Base-by-base conservation (phyloP, 1,140 invertebrate species). In the Phthorimaea operculella region DNA sequence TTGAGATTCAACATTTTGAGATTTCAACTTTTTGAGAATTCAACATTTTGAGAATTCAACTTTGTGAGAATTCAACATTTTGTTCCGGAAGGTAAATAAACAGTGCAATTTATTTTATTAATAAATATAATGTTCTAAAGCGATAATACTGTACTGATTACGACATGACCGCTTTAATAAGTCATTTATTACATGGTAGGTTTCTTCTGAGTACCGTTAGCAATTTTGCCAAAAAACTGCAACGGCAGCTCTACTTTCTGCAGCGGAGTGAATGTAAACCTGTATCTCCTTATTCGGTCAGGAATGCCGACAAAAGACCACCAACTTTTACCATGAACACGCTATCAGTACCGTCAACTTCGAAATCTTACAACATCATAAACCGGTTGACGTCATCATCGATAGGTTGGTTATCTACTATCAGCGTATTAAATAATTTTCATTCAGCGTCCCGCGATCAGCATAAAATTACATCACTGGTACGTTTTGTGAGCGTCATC, bases 381-480 rank as follows among this genome's bases (percentile, higher is more conserved):
- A 28, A 28, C 21, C 6, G 21, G 21, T 28, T 28, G 21, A 28
- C 21, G 21, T 28, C 21, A 28, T 28, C 21, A 28, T 39, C 8
- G 3, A 39, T n/a, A 51, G n/a, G 16, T 54, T 51, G 36, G 28
- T 45, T 21, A 34, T 17, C 28, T 33, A 36, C n/a, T 16, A 39
- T 50, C 6, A 42, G 9, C 21, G 15, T 21, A 39, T 55, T 8
- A 58, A 60, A 66, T 65, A 62, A 55, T 33, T 33, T 66, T 59
- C 63, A 64, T 64, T 71, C 48, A 65, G 56, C 50, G 68, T 55
- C 55, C 42, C 14, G 51, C 58, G 58, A 66, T 73, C 65, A 64
- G 65, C 61, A 64, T 59, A 65, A 66, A 60, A 66, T 79, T 74
- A 76, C 74, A 79, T 79, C 74, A 76, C 58, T 49, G 53, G 60